These are phyloP conservation scores for Neocrepidodera transversa DNA, from an alignment of 2,888 invertebrate species.

Conservation along the genomic window DNA sequence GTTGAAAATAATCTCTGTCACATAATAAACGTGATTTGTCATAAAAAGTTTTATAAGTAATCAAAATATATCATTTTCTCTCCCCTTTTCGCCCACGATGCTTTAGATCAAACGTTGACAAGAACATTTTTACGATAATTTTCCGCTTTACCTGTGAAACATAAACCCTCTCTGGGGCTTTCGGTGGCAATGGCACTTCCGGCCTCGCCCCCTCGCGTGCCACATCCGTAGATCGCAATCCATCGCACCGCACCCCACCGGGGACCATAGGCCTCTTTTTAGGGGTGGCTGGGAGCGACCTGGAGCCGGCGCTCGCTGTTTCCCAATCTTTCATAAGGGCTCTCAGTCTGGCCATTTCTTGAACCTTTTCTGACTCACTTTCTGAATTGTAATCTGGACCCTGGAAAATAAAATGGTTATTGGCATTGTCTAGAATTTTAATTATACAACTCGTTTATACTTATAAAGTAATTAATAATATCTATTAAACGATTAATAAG, in stretches of 20 bases:
- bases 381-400: slow-evolving; percentile 83
- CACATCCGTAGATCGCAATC: slow-evolving; percentile 33
- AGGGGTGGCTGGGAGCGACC: slow-evolving; percentile 65
- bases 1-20: too few species aligned
- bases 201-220: slow-evolving; percentile 31
- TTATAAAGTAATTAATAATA: too few species aligned
- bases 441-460: too few species aligned
- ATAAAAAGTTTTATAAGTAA: too few species aligned
- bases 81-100: too few species aligned
- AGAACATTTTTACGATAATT: neutral
- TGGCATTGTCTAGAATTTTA: too few species aligned
- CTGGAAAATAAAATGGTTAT: slow-evolving; percentile 59
- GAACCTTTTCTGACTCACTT: slow-evolving; percentile 75
- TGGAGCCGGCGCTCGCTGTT: slow-evolving; percentile 69
- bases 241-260: neutral
- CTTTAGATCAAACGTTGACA: too few species aligned
- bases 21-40: too few species aligned
- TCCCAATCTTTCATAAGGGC: slow-evolving; percentile 79
- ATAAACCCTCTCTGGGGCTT: slow-evolving; percentile 41
- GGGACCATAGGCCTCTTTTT: slow-evolving; percentile 50
- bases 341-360: slow-evolving; percentile 72
- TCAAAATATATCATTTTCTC: too few species aligned
- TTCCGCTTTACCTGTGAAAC: slow-evolving; percentile 41
- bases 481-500: too few species aligned
- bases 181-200: slow-evolving; percentile 23